Base-by-base conservation (phyloP, 2,797 vertebrate genomes). In the Rhynchonycteris naso region DNA sequence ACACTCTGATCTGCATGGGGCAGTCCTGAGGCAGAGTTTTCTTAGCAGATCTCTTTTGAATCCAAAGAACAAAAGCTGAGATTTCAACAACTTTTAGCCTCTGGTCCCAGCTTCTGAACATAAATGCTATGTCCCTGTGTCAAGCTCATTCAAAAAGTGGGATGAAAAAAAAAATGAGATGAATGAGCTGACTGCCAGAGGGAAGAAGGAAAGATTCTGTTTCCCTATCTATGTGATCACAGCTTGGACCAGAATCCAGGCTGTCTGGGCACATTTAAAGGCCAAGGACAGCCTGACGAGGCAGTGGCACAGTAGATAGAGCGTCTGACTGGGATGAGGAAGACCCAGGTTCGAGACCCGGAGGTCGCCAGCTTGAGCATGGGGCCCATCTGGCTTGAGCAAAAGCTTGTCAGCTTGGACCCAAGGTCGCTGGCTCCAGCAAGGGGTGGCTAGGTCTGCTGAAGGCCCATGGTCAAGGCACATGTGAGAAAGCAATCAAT, bases 11-110 rank as follows among this genome's bases (percentile, higher is more conserved):
- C 72, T 75, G n/a, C 38, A 12, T 1, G 28, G 22, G 24, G 4
- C 15, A 72, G 30, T 52, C 35, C 88, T 80, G 21, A 0, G 72
- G 35, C 21, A 24, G 14, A 18, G 7, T 90, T 84, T 95, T 87
- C 91, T 90, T 58, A 28, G 21, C 84, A 63, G 28, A 10, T 61
- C 59, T 95, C 88, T 79, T 71, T 43, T 38, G 15, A 84, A 75
- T 76, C 50, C 21, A 33, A 88, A 94, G 33, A 58, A 85, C 66
- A 93, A 93, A 94, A 85, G 18, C 61, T 88, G 74, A 66, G 56
- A 52, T 72, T 90, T 33, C 68, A 85, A 58, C n/a, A 72, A 68
- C 63, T 72, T 72, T 90, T 59, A 68, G 61, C 86, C 78, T 85
- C 78, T 84, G 59, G 59, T 19, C 38, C 86, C 75, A 54, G 56